phyloP scores from a whole-genome alignment of 2,888 invertebrate genomes.

The Lypha dubia region DNA sequence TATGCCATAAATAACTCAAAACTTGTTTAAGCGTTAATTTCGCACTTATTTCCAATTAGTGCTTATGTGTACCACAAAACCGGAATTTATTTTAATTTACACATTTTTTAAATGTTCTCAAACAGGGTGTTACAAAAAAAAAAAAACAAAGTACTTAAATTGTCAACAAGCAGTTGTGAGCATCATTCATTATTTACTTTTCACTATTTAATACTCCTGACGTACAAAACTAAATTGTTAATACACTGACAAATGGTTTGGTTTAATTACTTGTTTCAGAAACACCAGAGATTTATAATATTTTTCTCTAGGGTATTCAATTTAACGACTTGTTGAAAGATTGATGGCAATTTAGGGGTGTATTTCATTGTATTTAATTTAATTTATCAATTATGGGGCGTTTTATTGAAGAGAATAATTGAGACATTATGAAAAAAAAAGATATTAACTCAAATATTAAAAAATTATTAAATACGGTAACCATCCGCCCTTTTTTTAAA shows the following conservation, averaged over 20 bases:
- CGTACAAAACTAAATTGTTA: no score
- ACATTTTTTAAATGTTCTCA: no score
- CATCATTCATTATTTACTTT: neutral
- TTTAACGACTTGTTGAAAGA: conserved; percentile 39
- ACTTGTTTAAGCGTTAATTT: no score
- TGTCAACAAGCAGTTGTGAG: neutral
- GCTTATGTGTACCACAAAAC: no score
- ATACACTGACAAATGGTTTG: neutral
- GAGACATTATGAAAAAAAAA: neutral
- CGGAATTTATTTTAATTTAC: no score
- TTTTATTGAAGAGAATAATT: conserved; percentile 1
- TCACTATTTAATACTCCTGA: neutral
- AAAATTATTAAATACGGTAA: no score
- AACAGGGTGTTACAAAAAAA: no score
- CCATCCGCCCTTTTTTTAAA: no score
- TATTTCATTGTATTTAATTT: neutral
- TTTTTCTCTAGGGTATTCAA: conserved; percentile 6
- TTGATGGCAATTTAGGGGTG: conserved; percentile 39
- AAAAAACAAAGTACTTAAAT: neutral
- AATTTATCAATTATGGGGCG: conserved; percentile 17
- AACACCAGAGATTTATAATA: neutral
- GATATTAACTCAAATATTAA: neutral
- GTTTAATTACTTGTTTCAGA: neutral
- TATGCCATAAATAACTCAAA: no score
- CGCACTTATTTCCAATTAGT: no score